phyloP scores from a whole-genome alignment of 1,140 invertebrate species.

The Lordiphosa clarofinis region DNA sequence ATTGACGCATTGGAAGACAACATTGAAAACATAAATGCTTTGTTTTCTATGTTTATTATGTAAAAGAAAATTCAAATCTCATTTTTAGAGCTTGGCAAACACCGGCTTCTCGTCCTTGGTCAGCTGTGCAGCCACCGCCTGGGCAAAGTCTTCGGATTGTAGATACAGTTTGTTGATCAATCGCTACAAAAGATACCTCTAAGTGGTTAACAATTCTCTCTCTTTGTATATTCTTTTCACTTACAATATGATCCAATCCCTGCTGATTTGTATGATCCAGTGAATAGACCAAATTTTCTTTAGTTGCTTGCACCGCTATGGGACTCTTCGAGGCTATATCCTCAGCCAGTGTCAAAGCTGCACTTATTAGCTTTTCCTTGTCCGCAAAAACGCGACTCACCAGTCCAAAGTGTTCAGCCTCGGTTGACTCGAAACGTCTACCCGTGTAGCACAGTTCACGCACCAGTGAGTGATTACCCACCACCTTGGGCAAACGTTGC shows the following conservation, averaged over 20 bases:
- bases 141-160: slow-evolving; percentile 95
- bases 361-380: slow-evolving; percentile 82
- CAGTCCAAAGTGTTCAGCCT: slow-evolving; percentile 89
- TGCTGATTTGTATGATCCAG: slow-evolving; percentile 92
- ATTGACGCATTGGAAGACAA: no score
- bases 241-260: slow-evolving; percentile 93
- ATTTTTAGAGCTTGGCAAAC: slow-evolving; percentile 86
- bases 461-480: slow-evolving; percentile 92
- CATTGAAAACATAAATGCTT: no score
- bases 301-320: slow-evolving; percentile 94
- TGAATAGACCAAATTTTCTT: slow-evolving; percentile 91
- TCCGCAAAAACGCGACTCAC: slow-evolving; percentile 83
- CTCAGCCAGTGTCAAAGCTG: slow-evolving; percentile 87
- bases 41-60: background rate
- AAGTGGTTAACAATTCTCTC: no score
- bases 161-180: slow-evolving; percentile 90
- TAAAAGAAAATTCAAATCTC: no score
- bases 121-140: slow-evolving; percentile 87
- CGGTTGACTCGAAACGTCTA: slow-evolving; percentile 88
- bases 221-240: slow-evolving; percentile 34
- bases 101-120: slow-evolving; percentile 85
- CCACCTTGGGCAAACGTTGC: slow-evolving; percentile 95
- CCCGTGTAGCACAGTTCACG: slow-evolving; percentile 94
- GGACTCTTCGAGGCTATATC: slow-evolving; percentile 95
- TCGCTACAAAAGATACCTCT: slow-evolving; percentile 82